phyloP scores from a whole-genome alignment of 2,888 invertebrate genomes.

The Mycalesis mineus region DNA sequence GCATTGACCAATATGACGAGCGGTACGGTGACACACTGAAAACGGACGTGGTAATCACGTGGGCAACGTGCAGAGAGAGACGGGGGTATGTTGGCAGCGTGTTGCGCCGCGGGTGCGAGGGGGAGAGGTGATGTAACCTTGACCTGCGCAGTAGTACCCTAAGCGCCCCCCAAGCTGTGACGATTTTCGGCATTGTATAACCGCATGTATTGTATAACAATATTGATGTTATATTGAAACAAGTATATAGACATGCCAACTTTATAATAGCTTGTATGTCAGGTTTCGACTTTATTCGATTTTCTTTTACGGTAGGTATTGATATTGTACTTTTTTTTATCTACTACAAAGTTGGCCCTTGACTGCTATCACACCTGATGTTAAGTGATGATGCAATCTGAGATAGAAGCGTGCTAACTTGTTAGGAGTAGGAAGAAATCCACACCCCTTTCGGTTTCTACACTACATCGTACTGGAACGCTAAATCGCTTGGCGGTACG shows the following conservation, averaged over 20 bases:
- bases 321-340: too few species aligned
- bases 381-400: too few species aligned
- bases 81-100: slow-evolving; percentile 19
- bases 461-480: too few species aligned
- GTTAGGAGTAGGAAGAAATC: too few species aligned
- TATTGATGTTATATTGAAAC: background rate
- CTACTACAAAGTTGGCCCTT: too few species aligned
- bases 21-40: slow-evolving; percentile 36
- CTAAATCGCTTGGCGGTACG: too few species aligned
- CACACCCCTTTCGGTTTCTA: too few species aligned
- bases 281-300: too few species aligned
- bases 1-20: slow-evolving; percentile 18
- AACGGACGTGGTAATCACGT: slow-evolving; percentile 42
- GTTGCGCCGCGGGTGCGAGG: slow-evolving; percentile 35
- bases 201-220: background rate
- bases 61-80: slow-evolving; percentile 40
- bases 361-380: too few species aligned
- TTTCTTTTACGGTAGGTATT: too few species aligned
- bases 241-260: slow-evolving; percentile 1
- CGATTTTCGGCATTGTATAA: slow-evolving; percentile 28
- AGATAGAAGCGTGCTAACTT: too few species aligned
- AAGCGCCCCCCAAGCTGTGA: slow-evolving; percentile 35
- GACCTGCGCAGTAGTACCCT: slow-evolving; percentile 58
- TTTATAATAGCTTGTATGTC: background rate
- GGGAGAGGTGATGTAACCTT: slow-evolving; percentile 50